Evolutionary conservation across 2,113 vertebrate genomes (phyloP), one percentile per base, ranked within the genome.

Genomic region (Anhinga anhinga): DNA sequence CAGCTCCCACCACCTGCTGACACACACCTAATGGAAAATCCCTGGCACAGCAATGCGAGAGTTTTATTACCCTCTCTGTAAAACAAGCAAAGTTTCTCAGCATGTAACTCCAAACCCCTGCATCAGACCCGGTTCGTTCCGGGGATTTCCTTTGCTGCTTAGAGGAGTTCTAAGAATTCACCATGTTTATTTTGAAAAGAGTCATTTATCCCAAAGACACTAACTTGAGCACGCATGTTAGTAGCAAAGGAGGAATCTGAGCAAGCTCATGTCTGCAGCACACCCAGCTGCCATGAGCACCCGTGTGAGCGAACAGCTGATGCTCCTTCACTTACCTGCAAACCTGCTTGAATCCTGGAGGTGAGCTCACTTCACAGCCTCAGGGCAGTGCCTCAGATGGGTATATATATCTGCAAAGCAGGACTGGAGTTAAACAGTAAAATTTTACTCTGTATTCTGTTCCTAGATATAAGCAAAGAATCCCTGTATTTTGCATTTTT

Each of bases 91-190:
- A 55, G 32, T 4, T 79, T 58, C 90, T 62, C 79, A 5, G 23
- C 4, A 0, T 26, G 53, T 23, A 58, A n/a, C 62, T 78, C 83
- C 86, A 29, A 27, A 12, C 63, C 79, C 63, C 77, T 26, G 59
- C 12, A 0, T n/a, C 3, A 4, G 47, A 20, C 77, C 63, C 3
- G 0, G 13, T 29, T 55, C 13, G 4, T 71, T 40, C 71, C 45
- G 93, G 95, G 92, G 92, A 83, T 95, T 97, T 96, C 96, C 95
- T 96, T 25, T 15, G 42, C 74, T 78, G 77, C 82, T 70, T 9
- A 13, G 58, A 65, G 4, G 50, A 63, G 69, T 55, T 94, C 67
- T 52, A 44, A 70, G 94, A 95, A 95, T 45, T 52, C 47, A 32
- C 59, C 15, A 0, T n/a, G 59, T 89, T 94, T 91, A 26, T 72